These are phyloP conservation scores for Lasioglossum figueresi DNA, from an alignment of 2,888 invertebrate genomes.

Conservation along the genomic window DNA sequence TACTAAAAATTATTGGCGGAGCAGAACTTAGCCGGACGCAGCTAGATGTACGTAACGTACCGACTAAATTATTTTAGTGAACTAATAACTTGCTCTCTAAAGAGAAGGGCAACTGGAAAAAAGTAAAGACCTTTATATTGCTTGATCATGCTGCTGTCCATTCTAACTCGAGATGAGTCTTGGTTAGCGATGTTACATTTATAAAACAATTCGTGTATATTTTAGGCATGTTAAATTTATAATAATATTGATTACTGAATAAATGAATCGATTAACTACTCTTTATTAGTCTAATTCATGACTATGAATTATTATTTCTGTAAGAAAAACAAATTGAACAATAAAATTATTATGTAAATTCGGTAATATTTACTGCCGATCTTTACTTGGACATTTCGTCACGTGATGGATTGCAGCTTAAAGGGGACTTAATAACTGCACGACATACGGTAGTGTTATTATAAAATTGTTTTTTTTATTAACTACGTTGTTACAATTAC, in stretches of 20 bases:
- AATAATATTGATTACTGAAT: slow-evolving; percentile 81
- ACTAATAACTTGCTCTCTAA: slow-evolving; percentile 64
- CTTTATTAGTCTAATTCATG: slow-evolving; percentile 80
- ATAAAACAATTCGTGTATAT: slow-evolving; percentile 81
- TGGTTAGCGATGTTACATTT: slow-evolving; percentile 81
- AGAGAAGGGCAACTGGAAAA: slow-evolving; percentile 46
- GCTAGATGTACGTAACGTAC: slow-evolving; percentile 68
- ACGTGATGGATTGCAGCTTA: slow-evolving; percentile 4
- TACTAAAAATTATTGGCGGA: slow-evolving; percentile 74
- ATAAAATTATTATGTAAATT: slow-evolving; percentile 66
- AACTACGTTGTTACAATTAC: slow-evolving; percentile 51
- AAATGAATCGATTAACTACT: slow-evolving; percentile 79
- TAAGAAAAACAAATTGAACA: slow-evolving; percentile 71
- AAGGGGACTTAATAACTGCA: slow-evolving; percentile 24
- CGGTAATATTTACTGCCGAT: slow-evolving; percentile 47
- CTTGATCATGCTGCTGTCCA: slow-evolving; percentile 69
- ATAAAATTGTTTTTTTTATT: slow-evolving; percentile 53
- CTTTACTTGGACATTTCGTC: slow-evolving; percentile 19
- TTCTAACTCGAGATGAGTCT: slow-evolving; percentile 74
- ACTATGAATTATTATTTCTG: slow-evolving; percentile 73
- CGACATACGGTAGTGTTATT: slow-evolving; percentile 21
- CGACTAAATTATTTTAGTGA: slow-evolving; percentile 75
- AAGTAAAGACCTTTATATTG: slow-evolving; percentile 60
- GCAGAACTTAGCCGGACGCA: slow-evolving; percentile 79
- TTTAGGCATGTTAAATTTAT: slow-evolving; percentile 83